Conservation (phyloP, 2,797 vertebrate genomes). For the Enteromius treurensis region DNA sequence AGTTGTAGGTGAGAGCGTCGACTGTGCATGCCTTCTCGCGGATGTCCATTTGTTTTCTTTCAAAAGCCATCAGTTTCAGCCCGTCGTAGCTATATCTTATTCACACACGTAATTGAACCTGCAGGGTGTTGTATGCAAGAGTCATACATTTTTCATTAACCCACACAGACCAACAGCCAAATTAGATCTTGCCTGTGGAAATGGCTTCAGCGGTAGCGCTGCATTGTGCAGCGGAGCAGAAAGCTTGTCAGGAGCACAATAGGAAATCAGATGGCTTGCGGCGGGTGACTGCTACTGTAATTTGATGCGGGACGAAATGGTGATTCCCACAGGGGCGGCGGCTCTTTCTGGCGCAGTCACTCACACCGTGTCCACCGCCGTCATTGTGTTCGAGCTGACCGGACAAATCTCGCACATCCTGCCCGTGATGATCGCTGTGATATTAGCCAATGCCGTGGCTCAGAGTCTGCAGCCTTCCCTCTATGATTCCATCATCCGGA, state of each 20-base stretch:
- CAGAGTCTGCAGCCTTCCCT: conserved; percentile 96
- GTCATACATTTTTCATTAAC: conserved; percentile 61
- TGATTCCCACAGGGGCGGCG: conserved; percentile 82
- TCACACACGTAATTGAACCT: conserved; percentile 59
- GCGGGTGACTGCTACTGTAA: conserved; percentile 48
- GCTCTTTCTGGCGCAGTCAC: conserved; percentile 95
- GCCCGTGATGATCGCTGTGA: conserved; percentile 98
- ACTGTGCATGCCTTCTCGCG: conserved; percentile 12
- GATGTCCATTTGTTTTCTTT: conserved; percentile 29
- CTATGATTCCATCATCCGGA: conserved; percentile 98
- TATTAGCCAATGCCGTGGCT: conserved; percentile 96
- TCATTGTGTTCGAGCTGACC: conserved; percentile 97
- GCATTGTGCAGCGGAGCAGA: conserved; percentile 49
- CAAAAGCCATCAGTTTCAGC: conserved; percentile 50
- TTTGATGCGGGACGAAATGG: conserved; percentile 32
- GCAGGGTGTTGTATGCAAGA: conserved; percentile 37
- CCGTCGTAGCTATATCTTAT: conserved; percentile 40
- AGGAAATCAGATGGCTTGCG: conserved; percentile 52
- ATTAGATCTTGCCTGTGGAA: conserved; percentile 64
- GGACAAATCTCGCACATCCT: conserved; percentile 98
- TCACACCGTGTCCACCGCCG: conserved; percentile 96
- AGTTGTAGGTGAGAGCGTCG: conserved; percentile 86
- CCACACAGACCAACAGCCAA: conserved; percentile 53
- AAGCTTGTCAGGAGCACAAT: conserved; percentile 49
- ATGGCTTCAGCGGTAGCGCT: conserved; percentile 55